Evolutionary conservation across 2,113 vertebrate genomes (phyloP).

Genomic region (Chlorocebus sabaeus): DNA sequence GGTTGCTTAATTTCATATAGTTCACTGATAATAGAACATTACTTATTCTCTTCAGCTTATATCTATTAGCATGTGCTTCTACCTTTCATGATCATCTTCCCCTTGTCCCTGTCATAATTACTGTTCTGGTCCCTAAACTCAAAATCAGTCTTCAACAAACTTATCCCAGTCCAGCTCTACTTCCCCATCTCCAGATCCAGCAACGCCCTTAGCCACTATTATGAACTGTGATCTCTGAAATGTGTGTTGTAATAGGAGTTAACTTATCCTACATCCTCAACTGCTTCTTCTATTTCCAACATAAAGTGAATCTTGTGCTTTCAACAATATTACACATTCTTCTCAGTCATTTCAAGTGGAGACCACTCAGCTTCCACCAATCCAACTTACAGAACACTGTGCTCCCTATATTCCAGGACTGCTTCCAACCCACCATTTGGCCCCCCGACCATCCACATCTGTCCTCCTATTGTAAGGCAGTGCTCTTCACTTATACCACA

Average conservation of each 20-base stretch:
- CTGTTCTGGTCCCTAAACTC: background rate
- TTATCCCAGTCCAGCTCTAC: background rate
- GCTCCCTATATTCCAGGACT: background rate
- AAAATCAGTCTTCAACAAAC: background rate
- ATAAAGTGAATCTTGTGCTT: background rate
- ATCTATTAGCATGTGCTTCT: background rate
- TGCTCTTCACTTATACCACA: background rate
- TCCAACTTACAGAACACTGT: background rate
- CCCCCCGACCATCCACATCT: rapidly evolving
- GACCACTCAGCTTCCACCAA: background rate
- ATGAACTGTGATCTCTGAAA: background rate
- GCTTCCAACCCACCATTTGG: background rate
- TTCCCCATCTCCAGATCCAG: background rate
- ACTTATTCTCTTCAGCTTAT: background rate
- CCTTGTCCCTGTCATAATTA: background rate
- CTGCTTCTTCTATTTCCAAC: background rate
- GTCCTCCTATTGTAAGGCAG: background rate
- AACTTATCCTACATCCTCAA: background rate
- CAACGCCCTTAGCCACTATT: background rate
- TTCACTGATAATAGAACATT: background rate
- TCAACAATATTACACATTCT: background rate
- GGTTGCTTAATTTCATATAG: background rate
- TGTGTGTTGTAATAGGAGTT: background rate
- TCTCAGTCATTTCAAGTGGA: background rate
- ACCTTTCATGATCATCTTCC: background rate